Conservation (phyloP, 2,113 vertebrate species). For the Lophochroa leadbeateri region DNA sequence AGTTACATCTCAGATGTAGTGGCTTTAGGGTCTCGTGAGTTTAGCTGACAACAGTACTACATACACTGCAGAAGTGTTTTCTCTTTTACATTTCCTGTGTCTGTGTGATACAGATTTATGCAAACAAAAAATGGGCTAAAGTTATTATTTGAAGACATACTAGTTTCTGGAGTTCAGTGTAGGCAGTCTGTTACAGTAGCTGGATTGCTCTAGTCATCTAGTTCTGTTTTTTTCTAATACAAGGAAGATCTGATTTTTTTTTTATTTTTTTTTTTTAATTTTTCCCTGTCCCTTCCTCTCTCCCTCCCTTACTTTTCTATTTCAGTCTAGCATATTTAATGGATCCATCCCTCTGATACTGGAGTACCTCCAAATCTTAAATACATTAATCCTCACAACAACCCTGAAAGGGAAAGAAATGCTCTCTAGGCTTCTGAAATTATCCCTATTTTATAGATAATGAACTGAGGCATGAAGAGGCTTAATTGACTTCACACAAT, state of each 20-base stretch:
- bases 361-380: background rate
- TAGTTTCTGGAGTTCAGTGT: background rate
- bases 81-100: background rate
- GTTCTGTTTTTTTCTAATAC: background rate
- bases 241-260: background rate
- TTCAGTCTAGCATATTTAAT: background rate
- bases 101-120: background rate
- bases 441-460: background rate
- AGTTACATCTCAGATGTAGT: background rate
- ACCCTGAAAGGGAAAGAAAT: background rate
- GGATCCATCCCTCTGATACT: background rate
- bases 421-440: background rate
- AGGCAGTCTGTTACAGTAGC: background rate
- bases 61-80: background rate
- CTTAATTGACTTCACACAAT: background rate
- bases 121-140: background rate
- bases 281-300: background rate
- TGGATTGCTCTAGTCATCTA: background rate
- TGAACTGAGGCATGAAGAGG: constrained; percentile 1
- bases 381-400: background rate
- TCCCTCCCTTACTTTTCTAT: background rate
- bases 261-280: background rate
- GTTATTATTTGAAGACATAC: background rate
- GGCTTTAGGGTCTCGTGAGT: background rate
- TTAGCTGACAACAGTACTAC: background rate